These are phyloP conservation scores for Hypanus sabinus DNA, from an alignment of 2,113 vertebrate species.

Conservation along the genomic window DNA sequence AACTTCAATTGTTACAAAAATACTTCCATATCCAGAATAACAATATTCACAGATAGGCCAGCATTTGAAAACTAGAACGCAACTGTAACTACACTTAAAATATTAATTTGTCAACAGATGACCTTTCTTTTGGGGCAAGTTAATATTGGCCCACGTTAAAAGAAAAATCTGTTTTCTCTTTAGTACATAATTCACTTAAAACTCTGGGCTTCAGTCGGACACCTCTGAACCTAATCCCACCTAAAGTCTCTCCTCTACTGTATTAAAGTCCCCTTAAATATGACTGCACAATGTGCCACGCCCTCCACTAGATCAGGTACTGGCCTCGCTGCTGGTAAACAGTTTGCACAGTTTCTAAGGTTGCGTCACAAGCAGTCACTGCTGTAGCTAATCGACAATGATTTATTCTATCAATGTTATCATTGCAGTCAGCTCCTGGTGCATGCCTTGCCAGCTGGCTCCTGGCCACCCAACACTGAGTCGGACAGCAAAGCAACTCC, in stretches of 20 bases:
- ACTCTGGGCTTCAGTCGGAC: not conserved
- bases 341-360: conserved; percentile 19
- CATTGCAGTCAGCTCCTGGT: conserved; percentile 16
- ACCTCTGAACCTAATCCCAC: not conserved
- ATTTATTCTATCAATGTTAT: conserved; percentile 25
- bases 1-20: not conserved
- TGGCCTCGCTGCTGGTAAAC: not conserved
- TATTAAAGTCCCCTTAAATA: not conserved
- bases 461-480: not conserved
- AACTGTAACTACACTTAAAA: not conserved
- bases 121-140: too few species aligned
- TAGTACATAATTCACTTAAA: not conserved
- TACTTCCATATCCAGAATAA: not conserved
- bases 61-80: not conserved
- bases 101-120: not conserved
- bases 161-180: not conserved
- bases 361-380: conserved; percentile 14
- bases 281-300: not conserved
- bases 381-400: not conserved
- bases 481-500: not conserved
- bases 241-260: not conserved
- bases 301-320: not conserved
- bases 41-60: not conserved
- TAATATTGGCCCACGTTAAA: too few species aligned
- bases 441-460: conserved; percentile 4